Conservation (phyloP, 2,888 invertebrate species). For the Aspidiotus rigidus region DNA sequence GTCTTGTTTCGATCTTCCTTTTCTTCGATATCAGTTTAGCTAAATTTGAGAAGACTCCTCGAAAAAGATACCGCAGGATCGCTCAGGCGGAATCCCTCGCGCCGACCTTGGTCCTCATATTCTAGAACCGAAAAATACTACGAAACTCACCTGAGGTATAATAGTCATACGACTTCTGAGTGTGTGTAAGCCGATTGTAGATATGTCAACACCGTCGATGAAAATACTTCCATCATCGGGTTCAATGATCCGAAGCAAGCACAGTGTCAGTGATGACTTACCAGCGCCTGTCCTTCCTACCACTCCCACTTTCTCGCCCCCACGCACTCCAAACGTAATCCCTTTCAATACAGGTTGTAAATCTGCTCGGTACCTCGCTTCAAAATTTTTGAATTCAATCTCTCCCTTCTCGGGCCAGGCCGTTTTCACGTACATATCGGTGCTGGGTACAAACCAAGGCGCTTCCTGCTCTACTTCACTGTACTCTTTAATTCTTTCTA, state of each 20-base stretch:
- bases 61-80: too few relatives aligned
- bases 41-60: too few relatives aligned
- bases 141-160: constrained; percentile 44
- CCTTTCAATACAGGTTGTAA: constrained; percentile 76
- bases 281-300: constrained; percentile 86
- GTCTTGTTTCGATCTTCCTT: too few relatives aligned
- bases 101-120: too few relatives aligned
- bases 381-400: constrained; percentile 69
- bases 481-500: constrained; percentile 94
- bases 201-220: constrained; percentile 75
- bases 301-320: constrained; percentile 69
- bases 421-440: constrained; percentile 39
- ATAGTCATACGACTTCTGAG: constrained; percentile 55
- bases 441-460: constrained; percentile 9
- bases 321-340: constrained; percentile 64
- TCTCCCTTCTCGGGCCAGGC: constrained; percentile 74
- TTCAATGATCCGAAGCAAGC: constrained; percentile 83
- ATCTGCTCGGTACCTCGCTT: constrained; percentile 78
- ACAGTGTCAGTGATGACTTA: constrained; percentile 79
- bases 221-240: constrained; percentile 67
- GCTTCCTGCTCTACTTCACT: constrained; percentile 63
- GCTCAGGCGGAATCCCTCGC: too few relatives aligned
- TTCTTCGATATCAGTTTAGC: too few relatives aligned
- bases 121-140: too few relatives aligned
- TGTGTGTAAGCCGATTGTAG: constrained; percentile 73